Percentiles rank a stretch among this genome's conserved stretches.
phyloP scores from a whole-genome alignment of 2,113 vertebrate species.

The Nymphicus hollandicus region DNA sequence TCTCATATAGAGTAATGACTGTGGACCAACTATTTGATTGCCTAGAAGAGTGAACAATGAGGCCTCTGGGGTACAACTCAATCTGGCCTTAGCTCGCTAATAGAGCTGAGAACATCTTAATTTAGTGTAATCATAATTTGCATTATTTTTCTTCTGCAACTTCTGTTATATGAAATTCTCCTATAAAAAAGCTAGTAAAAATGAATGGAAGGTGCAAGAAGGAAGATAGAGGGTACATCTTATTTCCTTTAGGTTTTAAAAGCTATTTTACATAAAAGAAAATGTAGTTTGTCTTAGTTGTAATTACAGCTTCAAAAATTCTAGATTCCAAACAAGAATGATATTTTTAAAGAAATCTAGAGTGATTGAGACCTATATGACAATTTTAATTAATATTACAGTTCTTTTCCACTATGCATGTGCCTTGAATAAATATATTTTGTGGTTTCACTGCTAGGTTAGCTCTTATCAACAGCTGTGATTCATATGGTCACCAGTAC shows the following conservation, averaged over 20 bases:
- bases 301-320: neutral
- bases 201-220: neutral
- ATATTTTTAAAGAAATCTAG: neutral
- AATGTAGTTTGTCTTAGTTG: neutral
- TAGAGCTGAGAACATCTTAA: neutral
- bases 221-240: neutral
- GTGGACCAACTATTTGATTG: neutral
- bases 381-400: neutral
- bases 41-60: slow-evolving; percentile 7
- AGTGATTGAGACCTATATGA: neutral
- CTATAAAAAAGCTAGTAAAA: neutral
- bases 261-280: neutral
- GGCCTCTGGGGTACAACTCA: neutral
- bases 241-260: neutral
- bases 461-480: neutral
- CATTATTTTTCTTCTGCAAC: neutral
- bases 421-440: neutral
- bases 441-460: neutral
- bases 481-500: neutral
- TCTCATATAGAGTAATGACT: neutral
- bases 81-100: neutral
- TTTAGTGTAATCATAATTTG: slow-evolving; percentile 17
- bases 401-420: neutral
- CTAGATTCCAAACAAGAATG: neutral
- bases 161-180: neutral